Base-by-base conservation (phyloP, 1,140 invertebrate species). In the Bombus difficillimus region DNA sequence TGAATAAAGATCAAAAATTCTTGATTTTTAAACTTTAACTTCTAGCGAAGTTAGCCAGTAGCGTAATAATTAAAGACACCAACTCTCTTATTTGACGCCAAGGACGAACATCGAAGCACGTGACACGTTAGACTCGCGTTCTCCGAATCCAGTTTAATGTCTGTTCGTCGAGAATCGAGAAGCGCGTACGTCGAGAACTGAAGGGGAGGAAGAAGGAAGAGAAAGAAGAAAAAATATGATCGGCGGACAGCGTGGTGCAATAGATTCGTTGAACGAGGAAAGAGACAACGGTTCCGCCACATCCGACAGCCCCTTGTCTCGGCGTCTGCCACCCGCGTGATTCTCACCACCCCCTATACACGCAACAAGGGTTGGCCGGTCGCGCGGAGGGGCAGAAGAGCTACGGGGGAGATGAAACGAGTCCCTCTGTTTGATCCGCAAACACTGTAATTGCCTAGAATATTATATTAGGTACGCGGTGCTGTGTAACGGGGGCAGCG, bases 371-470 rank as follows among this genome's bases (percentile, higher is more conserved):
- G 68, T 5, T 25, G 28, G 73, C 47, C 59, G 84, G 71, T 22
- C 62, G 77, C 77, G 83, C 66, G 53, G 86, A 68, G 88, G 83
- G 86, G 78, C 79, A 81, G 89, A 41, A 62, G 80, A 72, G 66
- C 57, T 66, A 84, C 78, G 82, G 57, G 72, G 86, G 87, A 90
- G 91, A 92, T 89, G 89, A 93, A 94, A 93, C 92, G 90, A 89
- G 93, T 93, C 93, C 93, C 94, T 94, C 94, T 94, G 94, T 95
- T 95, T 95, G 94, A 95, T 95, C 93, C 93, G 94, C 94, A 95
- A 95, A 95, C 94, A 94, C 93, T 94, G 93, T 95, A 95, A 95
- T 95, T 95, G 94, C 93, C 93, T 94, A 92, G 93, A 94, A 95
- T 95, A 95, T 95, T 95, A 94, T 94, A 95, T 95, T 94, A 94